Conservation (phyloP, 2,888 invertebrate genomes). For the Mechanitis mazaeus region DNA sequence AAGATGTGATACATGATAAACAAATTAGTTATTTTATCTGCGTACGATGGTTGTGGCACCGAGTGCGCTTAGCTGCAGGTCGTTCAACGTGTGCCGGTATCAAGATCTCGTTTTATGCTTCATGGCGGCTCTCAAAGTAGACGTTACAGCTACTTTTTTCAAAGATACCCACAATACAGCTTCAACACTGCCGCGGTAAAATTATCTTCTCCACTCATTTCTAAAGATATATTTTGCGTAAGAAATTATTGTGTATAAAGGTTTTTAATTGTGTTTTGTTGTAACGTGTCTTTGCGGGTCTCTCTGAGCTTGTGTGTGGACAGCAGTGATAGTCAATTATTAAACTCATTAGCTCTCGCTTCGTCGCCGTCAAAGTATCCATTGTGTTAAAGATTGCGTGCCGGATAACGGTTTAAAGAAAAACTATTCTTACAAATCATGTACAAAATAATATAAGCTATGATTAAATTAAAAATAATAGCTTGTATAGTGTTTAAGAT, state of each 20-base stretch:
- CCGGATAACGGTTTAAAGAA: background rate
- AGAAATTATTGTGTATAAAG: background rate
- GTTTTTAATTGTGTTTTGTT: background rate
- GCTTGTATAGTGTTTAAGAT: constrained; percentile 19
- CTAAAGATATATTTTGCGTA: constrained; percentile 1
- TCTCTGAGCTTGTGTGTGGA: constrained; percentile 19
- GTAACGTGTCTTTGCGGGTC: constrained; percentile 19
- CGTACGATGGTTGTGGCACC: background rate
- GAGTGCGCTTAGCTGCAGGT: background rate
- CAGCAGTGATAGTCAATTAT: constrained; percentile 69
- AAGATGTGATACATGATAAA: constrained; percentile 1
- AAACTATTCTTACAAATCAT: constrained; percentile 14
- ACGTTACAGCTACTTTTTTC: constrained; percentile 1
- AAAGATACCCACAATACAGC: constrained; percentile 8
- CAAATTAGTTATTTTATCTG: background rate
- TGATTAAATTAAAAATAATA: constrained; percentile 15
- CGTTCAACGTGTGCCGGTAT: background rate
- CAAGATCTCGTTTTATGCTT: constrained; percentile 13
- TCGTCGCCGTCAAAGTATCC: constrained; percentile 33
- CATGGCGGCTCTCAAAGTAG: constrained; percentile 16
- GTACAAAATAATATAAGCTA: constrained; percentile 14
- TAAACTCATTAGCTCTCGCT: constrained; percentile 42
- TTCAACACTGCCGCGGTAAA: constrained; percentile 17
- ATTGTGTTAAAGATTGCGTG: background rate
- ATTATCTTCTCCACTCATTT: background rate